Evolutionary conservation across 1,140 invertebrate species (phyloP), one percentile per base, ranked within the genome.

Genomic region (Orchesella cincta): DNA sequence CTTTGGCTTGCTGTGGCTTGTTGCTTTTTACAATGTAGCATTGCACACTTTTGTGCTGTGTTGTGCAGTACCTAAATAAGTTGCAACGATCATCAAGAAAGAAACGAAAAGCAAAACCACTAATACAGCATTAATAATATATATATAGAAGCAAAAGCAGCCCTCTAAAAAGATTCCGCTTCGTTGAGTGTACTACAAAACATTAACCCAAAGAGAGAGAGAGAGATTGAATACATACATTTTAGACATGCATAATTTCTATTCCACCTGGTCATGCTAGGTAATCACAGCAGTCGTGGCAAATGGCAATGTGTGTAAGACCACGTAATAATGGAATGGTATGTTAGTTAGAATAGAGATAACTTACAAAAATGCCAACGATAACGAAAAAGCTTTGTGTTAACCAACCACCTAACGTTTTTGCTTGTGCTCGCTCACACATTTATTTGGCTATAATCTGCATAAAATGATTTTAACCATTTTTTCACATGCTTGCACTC

Each of bases 111-210:
- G 62, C 26, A 67, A 67, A 67, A 67, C 62, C 62, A 67, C 62
- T 29, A 67, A 33, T 31, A 33, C 29, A 3, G 33, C 12, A 57
- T 14, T 57, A 57, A 46, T 18, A 46, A 18, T 18, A 18, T 46
- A 46, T 57, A 14, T 57, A 57, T 26, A 14, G 14, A 57, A 57
- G 52, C 23, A 14, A 3, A 57, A 57, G 52, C 23, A 57, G 23
- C 52, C 52, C 52, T 31, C 28, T n/a, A 67, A 67, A 67, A 67
- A 33, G 62, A 67, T 67, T 67, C 62, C 62, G 62, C 62, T 67
- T 67, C 62, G 62, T 12, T 67, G 62, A 67, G 23, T 29, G 31
- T 31, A 29, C 29, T 1, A 67, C 14, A 67, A 31, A 67, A 33
- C 26, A 31, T 31, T 67, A 67, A 67, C 62, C 62, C 31, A 67